A percentile compares a stretch with the other conserved stretches of the same genome.
Evolutionary conservation across 2,113 vertebrate genomes (phyloP).

Genomic region (Epinephelus moara): DNA sequence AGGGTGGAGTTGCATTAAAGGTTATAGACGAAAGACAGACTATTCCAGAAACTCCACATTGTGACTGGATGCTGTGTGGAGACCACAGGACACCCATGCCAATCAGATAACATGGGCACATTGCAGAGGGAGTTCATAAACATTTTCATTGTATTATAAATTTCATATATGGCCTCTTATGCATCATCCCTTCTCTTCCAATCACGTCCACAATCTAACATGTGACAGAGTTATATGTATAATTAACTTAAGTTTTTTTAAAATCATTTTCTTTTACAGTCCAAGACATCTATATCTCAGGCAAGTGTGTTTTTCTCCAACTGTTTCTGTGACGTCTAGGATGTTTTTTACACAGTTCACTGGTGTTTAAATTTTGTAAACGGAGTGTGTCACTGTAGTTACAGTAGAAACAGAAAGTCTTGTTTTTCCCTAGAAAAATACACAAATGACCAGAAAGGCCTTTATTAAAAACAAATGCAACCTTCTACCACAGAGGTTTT

Average conservation of each 20-base stretch:
- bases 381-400: not conserved
- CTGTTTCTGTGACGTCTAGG: not conserved
- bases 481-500: not conserved
- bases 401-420: not conserved
- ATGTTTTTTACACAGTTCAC: not conserved
- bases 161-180: not conserved
- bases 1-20: slow-evolving; percentile 9
- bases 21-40: not conserved
- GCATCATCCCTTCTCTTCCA: not conserved
- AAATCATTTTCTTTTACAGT: not conserved
- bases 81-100: not conserved
- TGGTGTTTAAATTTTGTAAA: not conserved
- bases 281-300: not conserved
- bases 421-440: not conserved
- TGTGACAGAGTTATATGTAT: not conserved
- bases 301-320: not conserved
- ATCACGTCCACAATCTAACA: not conserved
- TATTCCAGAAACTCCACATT: slow-evolving; percentile 3
- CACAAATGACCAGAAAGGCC: not conserved
- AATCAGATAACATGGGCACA: not conserved
- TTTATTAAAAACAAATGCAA: not conserved
- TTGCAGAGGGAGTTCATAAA: not conserved
- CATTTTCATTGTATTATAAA: not conserved
- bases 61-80: not conserved
- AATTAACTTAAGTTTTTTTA: not conserved